Conservation (phyloP, 92 coral and sea anemone genomes). For the Palythoa caribaeorum region DNA sequence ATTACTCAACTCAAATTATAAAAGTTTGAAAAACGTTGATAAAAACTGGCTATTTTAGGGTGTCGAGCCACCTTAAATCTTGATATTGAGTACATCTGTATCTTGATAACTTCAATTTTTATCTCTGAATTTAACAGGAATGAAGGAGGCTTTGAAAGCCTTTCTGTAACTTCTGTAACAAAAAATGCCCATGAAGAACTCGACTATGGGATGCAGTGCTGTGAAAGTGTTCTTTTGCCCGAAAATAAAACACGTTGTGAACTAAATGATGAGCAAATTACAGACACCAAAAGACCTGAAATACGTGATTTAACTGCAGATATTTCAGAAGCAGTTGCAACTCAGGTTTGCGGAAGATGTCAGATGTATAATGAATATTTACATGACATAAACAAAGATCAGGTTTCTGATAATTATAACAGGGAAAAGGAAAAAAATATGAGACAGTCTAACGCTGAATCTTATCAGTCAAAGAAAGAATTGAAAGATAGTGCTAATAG, state of each 20-base stretch:
- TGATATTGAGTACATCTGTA: too few species aligned
- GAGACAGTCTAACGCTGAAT: not conserved
- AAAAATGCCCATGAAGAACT: not conserved
- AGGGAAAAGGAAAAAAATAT: not conserved
- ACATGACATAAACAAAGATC: not conserved
- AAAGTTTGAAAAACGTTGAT: too few species aligned
- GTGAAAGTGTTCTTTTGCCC: not conserved
- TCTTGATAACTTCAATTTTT: not conserved
- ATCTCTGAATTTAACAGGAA: not conserved
- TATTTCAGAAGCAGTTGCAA: not conserved
- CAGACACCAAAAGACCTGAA: not conserved
- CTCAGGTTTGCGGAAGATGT: not conserved
- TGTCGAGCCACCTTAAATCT: too few species aligned
- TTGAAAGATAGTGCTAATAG: not conserved
- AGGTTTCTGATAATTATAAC: not conserved
- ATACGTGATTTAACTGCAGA: not conserved
- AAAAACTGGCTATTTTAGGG: too few species aligned
- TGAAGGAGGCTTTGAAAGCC: not conserved
- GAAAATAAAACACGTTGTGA: not conserved
- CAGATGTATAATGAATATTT: too few species aligned
- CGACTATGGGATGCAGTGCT: not conserved
- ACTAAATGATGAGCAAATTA: not conserved
- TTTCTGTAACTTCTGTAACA: not conserved
- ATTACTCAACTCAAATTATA: too few species aligned
- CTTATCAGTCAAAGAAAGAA: not conserved